Evolutionary conservation across 2,797 vertebrate species (phyloP).

Genomic region (Eidolon dupreanum): DNA sequence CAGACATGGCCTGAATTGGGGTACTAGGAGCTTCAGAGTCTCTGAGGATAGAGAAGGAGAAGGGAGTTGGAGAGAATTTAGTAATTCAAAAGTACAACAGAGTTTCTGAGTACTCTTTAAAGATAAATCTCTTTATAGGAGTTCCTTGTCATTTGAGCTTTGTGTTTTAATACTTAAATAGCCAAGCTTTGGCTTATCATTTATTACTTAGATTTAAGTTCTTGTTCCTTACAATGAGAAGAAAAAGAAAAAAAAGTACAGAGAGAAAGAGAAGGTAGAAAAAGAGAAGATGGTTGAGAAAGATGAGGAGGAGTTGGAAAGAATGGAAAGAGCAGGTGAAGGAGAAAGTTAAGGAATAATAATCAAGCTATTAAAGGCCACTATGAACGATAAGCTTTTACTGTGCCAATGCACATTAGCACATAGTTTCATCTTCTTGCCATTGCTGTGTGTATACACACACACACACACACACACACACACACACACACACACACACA

Average conservation of each 20-base stretch:
- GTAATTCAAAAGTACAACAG: neutral
- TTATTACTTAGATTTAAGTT: neutral
- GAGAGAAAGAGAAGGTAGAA: neutral
- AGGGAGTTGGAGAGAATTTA: neutral
- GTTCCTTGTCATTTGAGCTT: neutral
- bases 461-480: no score
- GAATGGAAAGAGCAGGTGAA: neutral
- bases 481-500: no score
- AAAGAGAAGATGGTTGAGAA: neutral
- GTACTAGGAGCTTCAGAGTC: neutral
- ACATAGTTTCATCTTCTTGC: neutral
- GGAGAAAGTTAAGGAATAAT: neutral
- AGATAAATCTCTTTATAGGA: neutral
- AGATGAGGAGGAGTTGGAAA: fast-evolving
- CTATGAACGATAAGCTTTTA: neutral
- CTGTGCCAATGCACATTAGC: neutral
- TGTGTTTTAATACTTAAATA: neutral
- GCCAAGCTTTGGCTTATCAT: neutral
- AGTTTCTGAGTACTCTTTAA: neutral
- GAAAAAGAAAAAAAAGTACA: neutral
- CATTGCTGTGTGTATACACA: neutral
- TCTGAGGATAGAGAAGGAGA: neutral
- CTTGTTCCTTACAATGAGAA: neutral
- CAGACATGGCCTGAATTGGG: neutral
- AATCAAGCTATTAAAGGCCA: neutral